Evolutionary conservation across 2,797 vertebrate genomes (phyloP).

Genomic region (Trachops cirrhosus): DNA sequence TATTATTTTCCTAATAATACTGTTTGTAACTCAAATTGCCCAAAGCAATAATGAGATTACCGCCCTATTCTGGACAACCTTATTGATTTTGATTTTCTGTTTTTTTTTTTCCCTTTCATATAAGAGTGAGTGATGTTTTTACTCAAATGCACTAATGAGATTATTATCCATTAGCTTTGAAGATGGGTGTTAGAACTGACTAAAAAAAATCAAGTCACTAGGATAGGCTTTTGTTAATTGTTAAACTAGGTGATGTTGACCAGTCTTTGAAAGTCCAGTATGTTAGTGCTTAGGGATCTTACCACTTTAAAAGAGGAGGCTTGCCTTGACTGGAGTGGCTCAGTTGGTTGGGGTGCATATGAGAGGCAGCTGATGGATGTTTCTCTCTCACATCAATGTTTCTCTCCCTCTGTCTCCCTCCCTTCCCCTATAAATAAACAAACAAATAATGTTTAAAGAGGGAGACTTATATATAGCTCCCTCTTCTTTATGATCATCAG

Average conservation of each 20-base stretch:
- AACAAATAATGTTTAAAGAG: background rate
- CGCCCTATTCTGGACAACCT: slow-evolving; percentile 17
- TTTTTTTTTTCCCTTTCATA: background rate
- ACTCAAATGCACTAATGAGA: background rate
- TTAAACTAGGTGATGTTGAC: background rate
- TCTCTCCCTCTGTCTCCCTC: background rate
- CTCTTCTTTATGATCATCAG: slow-evolving; percentile 6
- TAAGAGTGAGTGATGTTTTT: slow-evolving; percentile 3
- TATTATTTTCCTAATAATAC: slow-evolving; percentile 3
- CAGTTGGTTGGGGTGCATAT: background rate
- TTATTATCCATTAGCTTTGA: slow-evolving; percentile 33
- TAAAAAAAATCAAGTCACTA: slow-evolving; percentile 11
- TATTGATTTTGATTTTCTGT: slow-evolving; percentile 33
- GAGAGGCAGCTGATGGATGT: background rate
- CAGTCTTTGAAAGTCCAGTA: background rate
- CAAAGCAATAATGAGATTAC: slow-evolving; percentile 27
- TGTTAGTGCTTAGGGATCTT: background rate
- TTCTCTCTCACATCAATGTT: background rate
- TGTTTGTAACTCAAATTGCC: slow-evolving; percentile 45
- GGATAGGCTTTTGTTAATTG: slow-evolving; percentile 27
- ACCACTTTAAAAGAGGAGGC: background rate
- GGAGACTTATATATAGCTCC: background rate
- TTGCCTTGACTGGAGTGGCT: background rate
- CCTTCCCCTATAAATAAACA: background rate
- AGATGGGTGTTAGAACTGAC: background rate